phyloP scores from a whole-genome alignment of 2,113 vertebrate genomes.

The Charina bottae region DNA sequence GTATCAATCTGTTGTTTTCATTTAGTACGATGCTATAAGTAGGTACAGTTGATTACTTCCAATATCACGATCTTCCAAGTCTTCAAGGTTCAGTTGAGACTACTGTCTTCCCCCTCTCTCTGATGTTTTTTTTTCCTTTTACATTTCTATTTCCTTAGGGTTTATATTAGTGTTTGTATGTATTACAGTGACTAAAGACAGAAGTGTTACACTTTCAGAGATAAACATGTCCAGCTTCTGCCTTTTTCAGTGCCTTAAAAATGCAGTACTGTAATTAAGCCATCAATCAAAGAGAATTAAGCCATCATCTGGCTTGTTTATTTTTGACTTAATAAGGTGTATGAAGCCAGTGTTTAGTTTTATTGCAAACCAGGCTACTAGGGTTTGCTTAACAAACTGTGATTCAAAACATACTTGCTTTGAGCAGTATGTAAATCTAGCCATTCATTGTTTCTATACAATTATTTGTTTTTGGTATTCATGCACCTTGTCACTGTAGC shows the following conservation, averaged over 20 bases:
- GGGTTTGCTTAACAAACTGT: neutral
- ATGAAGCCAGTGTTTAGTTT: neutral
- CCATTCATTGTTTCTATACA: neutral
- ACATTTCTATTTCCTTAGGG: neutral
- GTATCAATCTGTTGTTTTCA: neutral
- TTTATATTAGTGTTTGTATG: neutral
- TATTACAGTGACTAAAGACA: neutral
- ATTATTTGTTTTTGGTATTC: neutral
- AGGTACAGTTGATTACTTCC: neutral
- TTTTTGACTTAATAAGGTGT: neutral
- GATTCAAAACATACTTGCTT: neutral
- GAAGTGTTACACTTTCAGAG: neutral
- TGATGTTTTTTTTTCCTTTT: neutral
- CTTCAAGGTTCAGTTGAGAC: slow-evolving; percentile 7
- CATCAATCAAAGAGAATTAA: neutral
- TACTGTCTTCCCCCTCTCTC: no score
- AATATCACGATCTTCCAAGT: neutral
- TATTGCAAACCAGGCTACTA: neutral
- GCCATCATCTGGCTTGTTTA: neutral
- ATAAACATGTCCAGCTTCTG: neutral
- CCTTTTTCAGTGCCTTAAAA: neutral
- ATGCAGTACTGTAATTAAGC: neutral
- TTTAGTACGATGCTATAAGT: neutral
- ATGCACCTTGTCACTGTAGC: neutral
- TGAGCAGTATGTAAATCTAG: neutral